These are phyloP conservation scores for Microcaecilia unicolor DNA, from an alignment of 2,797 vertebrate species.

Conservation along the genomic window DNA sequence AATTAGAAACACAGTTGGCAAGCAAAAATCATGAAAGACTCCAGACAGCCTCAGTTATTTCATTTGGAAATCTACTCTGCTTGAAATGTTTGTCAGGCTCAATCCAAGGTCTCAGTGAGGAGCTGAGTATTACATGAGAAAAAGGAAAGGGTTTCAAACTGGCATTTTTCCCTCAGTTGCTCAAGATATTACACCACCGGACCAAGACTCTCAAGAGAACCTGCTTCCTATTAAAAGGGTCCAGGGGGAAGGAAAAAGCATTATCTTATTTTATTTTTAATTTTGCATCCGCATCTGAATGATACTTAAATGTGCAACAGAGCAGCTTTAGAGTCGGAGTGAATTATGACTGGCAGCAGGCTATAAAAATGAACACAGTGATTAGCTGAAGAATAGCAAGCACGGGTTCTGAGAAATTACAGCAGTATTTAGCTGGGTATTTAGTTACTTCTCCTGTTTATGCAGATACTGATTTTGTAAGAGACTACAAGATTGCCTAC, in stretches of 20 bases:
- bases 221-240: not conserved
- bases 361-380: not conserved
- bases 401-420: slow-evolving; percentile 1
- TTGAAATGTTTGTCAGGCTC: not conserved
- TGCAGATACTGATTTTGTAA: slow-evolving; percentile 4
- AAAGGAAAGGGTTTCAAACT: not conserved
- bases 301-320: not conserved
- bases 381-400: slow-evolving; percentile 1
- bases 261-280: not conserved
- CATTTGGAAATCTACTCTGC: not conserved
- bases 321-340: not conserved
- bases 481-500: slow-evolving; percentile 3
- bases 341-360: not conserved
- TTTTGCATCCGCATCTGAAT: not conserved
- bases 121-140: not conserved
- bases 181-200: not conserved
- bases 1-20: not conserved
- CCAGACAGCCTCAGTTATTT: not conserved
- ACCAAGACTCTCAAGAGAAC: not conserved
- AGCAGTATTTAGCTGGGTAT: slow-evolving; percentile 1
- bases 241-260: slow-evolving; percentile 6
- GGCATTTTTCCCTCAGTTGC: not conserved
- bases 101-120: not conserved
- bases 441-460: slow-evolving; percentile 8
- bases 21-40: not conserved